Conservation (phyloP, 2,113 vertebrate genomes). For the Peromyscus maniculatus region DNA sequence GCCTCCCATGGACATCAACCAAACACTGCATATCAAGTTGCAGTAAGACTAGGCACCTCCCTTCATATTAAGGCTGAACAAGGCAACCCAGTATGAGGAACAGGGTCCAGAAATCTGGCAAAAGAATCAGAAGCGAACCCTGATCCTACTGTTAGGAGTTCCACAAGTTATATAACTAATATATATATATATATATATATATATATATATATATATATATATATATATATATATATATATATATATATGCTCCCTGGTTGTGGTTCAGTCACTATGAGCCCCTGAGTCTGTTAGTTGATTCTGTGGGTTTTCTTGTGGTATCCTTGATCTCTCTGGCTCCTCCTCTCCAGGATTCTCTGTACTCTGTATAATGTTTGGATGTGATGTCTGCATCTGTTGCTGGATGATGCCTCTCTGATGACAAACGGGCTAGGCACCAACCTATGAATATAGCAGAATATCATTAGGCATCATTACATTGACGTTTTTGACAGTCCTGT, state of each 20-base stretch:
- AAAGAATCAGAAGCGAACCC: background rate
- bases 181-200: background rate
- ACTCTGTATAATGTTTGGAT: background rate
- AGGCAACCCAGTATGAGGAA: background rate
- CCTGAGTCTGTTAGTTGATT: background rate
- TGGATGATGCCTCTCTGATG: background rate
- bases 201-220: background rate
- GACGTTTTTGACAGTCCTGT: background rate
- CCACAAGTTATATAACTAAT: background rate
- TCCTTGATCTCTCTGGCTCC: background rate
- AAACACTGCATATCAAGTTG: background rate
- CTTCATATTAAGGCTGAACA: background rate
- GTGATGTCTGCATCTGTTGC: background rate
- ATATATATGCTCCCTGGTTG: background rate
- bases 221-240: background rate
- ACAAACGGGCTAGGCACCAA: background rate
- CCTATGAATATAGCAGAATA: background rate
- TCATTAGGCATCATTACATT: background rate
- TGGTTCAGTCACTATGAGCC: background rate
- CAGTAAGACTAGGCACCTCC: background rate
- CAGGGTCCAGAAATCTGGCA: background rate
- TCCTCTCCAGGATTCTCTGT: background rate
- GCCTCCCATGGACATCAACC: background rate
- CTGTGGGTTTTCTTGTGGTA: background rate
- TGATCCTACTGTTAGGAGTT: background rate